These are phyloP conservation scores for Trichosurus vulpecula DNA, from an alignment of 2,797 vertebrate genomes.

Conservation along the genomic window DNA sequence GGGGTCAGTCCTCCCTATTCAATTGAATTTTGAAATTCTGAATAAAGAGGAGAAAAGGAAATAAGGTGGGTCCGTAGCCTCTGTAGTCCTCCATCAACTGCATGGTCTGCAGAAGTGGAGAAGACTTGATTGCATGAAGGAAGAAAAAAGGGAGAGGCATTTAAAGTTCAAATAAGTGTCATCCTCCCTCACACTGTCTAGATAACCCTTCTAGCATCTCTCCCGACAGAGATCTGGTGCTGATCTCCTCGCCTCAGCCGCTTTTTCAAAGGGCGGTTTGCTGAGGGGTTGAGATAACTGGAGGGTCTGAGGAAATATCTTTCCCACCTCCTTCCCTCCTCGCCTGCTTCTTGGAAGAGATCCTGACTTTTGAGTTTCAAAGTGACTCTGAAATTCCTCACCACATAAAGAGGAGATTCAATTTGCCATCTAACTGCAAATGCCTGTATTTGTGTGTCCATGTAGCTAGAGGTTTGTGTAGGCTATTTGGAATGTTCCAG, in stretches of 20 bases:
- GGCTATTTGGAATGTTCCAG: neutral
- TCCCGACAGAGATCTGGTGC: neutral
- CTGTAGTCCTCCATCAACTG: neutral
- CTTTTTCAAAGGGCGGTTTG: conserved; percentile 26
- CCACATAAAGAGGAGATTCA: conserved; percentile 12
- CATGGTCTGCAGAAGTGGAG: neutral
- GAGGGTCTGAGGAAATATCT: neutral
- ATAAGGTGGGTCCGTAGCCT: neutral
- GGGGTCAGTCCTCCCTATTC: neutral
- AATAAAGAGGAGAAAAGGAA: neutral
- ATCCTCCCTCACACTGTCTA: neutral
- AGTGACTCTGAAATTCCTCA: conserved; percentile 26
- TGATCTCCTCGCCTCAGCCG: neutral
- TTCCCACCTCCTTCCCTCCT: neutral
- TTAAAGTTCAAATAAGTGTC: neutral
- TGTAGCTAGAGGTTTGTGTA: neutral
- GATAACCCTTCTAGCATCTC: neutral
- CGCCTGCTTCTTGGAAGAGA: conserved; percentile 4
- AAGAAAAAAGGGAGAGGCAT: conserved; percentile 18
- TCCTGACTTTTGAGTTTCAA: conserved; percentile 15
- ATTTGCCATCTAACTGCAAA: neutral
- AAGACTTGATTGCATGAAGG: conserved; percentile 24
- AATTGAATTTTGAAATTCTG: conserved; percentile 13
- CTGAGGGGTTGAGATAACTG: neutral
- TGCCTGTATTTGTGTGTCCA: neutral